Evolutionary conservation across 2,888 invertebrate species (phyloP).

Genomic region (Latrodectus elegans): DNA sequence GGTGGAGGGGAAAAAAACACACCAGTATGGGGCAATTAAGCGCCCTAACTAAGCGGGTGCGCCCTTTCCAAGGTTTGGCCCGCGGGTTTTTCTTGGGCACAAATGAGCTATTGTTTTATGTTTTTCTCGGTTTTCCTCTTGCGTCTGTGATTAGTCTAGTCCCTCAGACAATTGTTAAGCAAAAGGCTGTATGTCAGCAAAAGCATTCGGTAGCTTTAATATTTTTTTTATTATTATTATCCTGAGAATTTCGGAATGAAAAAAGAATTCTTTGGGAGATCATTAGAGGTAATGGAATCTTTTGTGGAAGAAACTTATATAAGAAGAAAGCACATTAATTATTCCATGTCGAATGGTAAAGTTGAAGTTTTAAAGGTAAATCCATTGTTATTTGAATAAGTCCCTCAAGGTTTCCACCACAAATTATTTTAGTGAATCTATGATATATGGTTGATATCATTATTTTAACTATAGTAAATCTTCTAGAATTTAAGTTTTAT

Average conservation of each 20-base stretch:
- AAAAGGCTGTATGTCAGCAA: slow-evolving; percentile 44
- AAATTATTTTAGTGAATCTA: no score
- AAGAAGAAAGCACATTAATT: no score
- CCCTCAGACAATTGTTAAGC: slow-evolving; percentile 48
- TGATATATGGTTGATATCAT: no score
- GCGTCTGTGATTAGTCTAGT: slow-evolving; percentile 56
- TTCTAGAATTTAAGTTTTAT: no score
- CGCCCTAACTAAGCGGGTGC: slow-evolving; percentile 51
- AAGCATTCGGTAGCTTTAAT: slow-evolving; percentile 8
- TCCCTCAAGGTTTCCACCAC: no score
- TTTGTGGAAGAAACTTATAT: no score
- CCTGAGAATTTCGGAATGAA: slow-evolving; percentile 18
- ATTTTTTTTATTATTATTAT: neutral
- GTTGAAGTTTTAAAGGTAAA: no score
- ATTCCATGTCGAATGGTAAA: no score
- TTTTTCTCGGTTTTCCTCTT: slow-evolving; percentile 45
- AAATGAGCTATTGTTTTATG: slow-evolving; percentile 68
- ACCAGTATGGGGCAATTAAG: slow-evolving; percentile 61
- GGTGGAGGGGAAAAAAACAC: slow-evolving; percentile 18
- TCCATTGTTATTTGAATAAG: no score
- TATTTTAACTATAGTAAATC: no score
- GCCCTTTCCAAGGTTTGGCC: slow-evolving; percentile 19
- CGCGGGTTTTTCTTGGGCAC: slow-evolving; percentile 53
- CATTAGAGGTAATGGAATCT: slow-evolving; percentile 24
- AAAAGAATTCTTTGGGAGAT: slow-evolving; percentile 33